Evolutionary conservation across 2,888 invertebrate genomes (phyloP).

Genomic region (Tachystola acroxantha): DNA sequence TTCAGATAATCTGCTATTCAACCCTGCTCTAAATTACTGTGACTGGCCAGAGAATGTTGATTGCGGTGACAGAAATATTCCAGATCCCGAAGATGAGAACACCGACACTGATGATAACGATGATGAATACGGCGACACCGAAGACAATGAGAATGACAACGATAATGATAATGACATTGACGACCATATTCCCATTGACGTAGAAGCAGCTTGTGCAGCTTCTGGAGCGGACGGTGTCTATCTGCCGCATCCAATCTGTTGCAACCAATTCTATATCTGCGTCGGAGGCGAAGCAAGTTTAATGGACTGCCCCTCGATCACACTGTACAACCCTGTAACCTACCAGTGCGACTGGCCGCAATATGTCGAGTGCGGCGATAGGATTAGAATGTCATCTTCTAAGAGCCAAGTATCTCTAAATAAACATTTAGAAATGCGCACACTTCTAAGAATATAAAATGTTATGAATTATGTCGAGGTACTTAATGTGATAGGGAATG

Average conservation of each 20-base stretch:
- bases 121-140: constrained; percentile 4
- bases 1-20: constrained; percentile 26
- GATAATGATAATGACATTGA: constrained; percentile 3
- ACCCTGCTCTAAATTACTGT: constrained; percentile 27
- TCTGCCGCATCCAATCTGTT: constrained; percentile 8
- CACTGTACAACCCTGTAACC: constrained; percentile 26
- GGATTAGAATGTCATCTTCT: not conserved
- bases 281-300: constrained; percentile 21
- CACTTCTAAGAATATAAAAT: no score
- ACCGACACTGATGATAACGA: constrained; percentile 3
- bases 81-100: constrained; percentile 7
- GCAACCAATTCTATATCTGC: constrained; percentile 31
- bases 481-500: no score
- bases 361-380: not conserved
- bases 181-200: constrained; percentile 16
- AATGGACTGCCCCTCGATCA: constrained; percentile 16
- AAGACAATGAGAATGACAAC: constrained; percentile 3
- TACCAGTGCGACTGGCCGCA: constrained; percentile 27
- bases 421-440: constrained; percentile 2
- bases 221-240: no score
- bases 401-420: constrained; percentile 1
- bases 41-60: constrained; percentile 38
- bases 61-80: constrained; percentile 27
- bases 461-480: no score
- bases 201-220: constrained; percentile 14